These are phyloP conservation scores for Achlya flavicornis DNA, from an alignment of 2,888 invertebrate species.

Conservation along the genomic window DNA sequence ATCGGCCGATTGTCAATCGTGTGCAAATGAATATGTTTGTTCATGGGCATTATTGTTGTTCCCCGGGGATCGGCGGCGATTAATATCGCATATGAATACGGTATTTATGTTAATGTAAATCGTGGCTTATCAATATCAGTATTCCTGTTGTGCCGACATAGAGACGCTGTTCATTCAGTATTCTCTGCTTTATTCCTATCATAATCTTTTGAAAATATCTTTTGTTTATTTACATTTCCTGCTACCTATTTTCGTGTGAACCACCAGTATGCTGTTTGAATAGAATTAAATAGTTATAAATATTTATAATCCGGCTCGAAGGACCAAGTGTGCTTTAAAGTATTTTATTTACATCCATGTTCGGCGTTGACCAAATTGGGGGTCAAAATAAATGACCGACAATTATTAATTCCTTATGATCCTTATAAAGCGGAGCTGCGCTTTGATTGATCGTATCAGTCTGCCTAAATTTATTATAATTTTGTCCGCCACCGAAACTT, in stretches of 20 bases:
- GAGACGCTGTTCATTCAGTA: slow-evolving; percentile 18
- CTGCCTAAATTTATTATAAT: background rate
- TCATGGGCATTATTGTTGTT: slow-evolving; percentile 70
- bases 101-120: slow-evolving; percentile 53
- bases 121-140: slow-evolving; percentile 44
- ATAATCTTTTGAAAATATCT: slow-evolving; percentile 26
- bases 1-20: slow-evolving; percentile 61
- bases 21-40: slow-evolving; percentile 75
- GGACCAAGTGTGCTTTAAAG: slow-evolving; percentile 25
- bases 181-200: slow-evolving; percentile 30
- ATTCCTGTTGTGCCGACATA: slow-evolving; percentile 18
- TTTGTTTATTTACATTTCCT: slow-evolving; percentile 28
- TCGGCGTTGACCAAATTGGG: slow-evolving; percentile 43
- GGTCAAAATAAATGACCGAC: slow-evolving; percentile 42
- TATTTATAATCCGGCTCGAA: slow-evolving; percentile 40
- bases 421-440: slow-evolving; percentile 42
- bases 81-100: slow-evolving; percentile 63
- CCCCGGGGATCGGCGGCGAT: slow-evolving; percentile 61
- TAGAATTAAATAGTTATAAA: slow-evolving; percentile 26
- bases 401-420: slow-evolving; percentile 58
- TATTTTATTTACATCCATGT: slow-evolving; percentile 16
- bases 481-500: background rate
- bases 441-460: slow-evolving; percentile 44
- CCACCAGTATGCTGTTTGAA: background rate
- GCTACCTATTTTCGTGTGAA: slow-evolving; percentile 21